Evolutionary conservation across 2,888 invertebrate species (phyloP), one percentile per base, ranked within the genome.

Genomic region (Pyralis farinalis): DNA sequence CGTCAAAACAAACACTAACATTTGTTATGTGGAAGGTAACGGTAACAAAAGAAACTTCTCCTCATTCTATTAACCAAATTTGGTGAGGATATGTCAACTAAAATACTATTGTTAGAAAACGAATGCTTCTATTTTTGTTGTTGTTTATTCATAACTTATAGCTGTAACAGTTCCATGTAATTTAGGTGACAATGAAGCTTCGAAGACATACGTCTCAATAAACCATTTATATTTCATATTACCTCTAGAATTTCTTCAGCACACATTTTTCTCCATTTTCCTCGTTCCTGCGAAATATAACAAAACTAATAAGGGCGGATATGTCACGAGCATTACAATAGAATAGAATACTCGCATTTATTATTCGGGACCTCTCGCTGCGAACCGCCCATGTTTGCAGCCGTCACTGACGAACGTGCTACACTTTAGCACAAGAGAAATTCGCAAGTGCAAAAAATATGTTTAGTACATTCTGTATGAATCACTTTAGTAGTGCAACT

Each of bases 381-480:
- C 34, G 56, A 43, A 52, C 55, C 58, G 62, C 57, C 58, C 57
- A 55, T 69, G 66, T 69, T 67, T 71, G 71, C 63, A 46, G 44
- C 54, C 49, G 56, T 55, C 62, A 62, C 54, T 60, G 59, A 58
- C 46, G 53, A 51, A 58, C 60, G 58, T 48, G 47, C 37, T 55
- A 55, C 58, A 65, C 55, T 63, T 41, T 46, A 35, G 16, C 39
- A 42, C 36, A 34, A 16, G 22, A 28, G 41, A 27, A 39, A 37
- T 41, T 46, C 16, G 4, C 4, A 16, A n/a, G n/a, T n/a, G n/a
- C n/a, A n/a, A n/a, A n/a, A n/a, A n/a, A n/a, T n/a, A n/a, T n/a
- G n/a, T n/a, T n/a, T 16, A 16, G 16, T 16, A 16, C 16, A 16
- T 16, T 16, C 4, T 3, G 16, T 16, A 16, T n/a, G n/a, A n/a